Percentiles rank a stretch among this genome's conserved stretches.
phyloP scores from a whole-genome alignment of 2,888 invertebrate genomes.

The Cerastis rubricosa region DNA sequence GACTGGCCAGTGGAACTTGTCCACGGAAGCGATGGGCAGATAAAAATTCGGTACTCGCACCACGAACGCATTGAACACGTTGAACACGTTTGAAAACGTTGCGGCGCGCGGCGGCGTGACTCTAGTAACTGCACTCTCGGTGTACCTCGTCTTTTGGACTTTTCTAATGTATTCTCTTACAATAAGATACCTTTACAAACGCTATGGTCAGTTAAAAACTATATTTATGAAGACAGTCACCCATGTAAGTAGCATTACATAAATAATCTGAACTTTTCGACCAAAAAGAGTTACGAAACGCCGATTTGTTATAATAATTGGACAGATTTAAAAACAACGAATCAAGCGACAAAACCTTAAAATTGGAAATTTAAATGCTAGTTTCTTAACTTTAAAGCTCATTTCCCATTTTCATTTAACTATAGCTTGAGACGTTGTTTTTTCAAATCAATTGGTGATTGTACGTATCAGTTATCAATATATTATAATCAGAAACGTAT shows the following conservation, averaged over 20 bases:
- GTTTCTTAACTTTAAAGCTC: not conserved
- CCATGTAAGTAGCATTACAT: conserved; percentile 8
- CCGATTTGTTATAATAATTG: conserved; percentile 42
- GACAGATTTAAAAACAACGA: not conserved
- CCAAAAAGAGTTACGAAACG: conserved; percentile 18
- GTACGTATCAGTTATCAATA: conserved; percentile 44
- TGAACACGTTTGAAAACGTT: no score
- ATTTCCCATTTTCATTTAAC: not conserved
- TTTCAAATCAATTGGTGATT: not conserved
- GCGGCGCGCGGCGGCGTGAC: no score
- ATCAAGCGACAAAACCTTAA: not conserved
- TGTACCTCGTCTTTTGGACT: no score
- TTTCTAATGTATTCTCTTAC: conserved; percentile 1
- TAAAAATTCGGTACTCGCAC: no score
- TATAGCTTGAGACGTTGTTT: not conserved
- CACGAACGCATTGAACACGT: no score
- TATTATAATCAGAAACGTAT: conserved; percentile 53
- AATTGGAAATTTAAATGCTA: not conserved
- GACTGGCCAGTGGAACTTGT: no score
- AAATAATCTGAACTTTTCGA: conserved; percentile 22
- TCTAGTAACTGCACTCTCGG: no score
- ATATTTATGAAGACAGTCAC: conserved; percentile 28
- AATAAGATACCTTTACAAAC: conserved; percentile 8
- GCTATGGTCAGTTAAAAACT: conserved; percentile 9
- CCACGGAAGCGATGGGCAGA: no score